A percentile compares a stretch with the other conserved stretches of the same genome.
Conservation (phyloP, 2,888 invertebrate genomes). For the Uloborus plumipes region DNA sequence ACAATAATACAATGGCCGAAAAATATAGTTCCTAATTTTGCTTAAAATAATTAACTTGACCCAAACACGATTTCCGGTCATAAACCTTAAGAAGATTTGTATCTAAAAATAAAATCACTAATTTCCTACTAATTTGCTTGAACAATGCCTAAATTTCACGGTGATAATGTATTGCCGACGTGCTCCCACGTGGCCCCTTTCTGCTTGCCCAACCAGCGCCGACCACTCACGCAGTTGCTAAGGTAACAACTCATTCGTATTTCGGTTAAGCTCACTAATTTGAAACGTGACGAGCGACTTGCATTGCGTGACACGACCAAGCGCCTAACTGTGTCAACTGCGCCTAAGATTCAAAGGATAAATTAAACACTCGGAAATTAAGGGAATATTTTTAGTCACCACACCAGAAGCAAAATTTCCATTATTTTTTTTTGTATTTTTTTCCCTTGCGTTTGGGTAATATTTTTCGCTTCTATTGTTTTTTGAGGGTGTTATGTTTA, state of each 20-base stretch:
- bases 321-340: constrained; percentile 56
- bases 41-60: no score
- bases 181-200: not conserved
- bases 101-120: no score
- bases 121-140: no score
- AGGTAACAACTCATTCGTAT: constrained; percentile 58
- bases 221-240: constrained; percentile 19
- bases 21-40: no score
- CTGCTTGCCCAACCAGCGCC: not conserved
- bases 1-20: no score
- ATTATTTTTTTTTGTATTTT: not conserved
- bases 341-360: constrained; percentile 42
- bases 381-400: constrained; percentile 52
- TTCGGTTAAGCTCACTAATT: constrained; percentile 35
- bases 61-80: no score
- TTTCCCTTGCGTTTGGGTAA: not conserved
- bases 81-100: no score
- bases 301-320: constrained; percentile 51
- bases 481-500: constrained; percentile 17
- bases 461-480: constrained; percentile 22
- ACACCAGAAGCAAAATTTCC: constrained; percentile 41
- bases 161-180: no score
- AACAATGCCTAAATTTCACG: no score
- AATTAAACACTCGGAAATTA: constrained; percentile 64
- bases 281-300: constrained; percentile 40